These are phyloP conservation scores for Caenorhabditis doughertyi DNA, from an alignment of 2,888 invertebrate genomes.

Conservation along the genomic window DNA sequence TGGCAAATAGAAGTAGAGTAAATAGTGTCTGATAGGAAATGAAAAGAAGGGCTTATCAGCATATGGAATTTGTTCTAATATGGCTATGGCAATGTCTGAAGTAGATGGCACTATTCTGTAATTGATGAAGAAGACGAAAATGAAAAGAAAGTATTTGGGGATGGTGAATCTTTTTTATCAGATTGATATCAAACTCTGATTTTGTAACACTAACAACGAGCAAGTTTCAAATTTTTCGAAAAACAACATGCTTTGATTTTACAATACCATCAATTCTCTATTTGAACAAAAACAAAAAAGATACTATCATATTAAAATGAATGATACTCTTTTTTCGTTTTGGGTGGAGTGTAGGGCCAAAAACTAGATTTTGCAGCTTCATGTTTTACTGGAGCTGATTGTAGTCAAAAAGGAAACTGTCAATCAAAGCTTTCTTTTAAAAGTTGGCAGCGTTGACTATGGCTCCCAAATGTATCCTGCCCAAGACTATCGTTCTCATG, in stretches of 20 bases:
- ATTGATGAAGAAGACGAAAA: not conserved
- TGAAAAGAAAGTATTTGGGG: not conserved
- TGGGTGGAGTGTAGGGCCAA: conserved; percentile 29
- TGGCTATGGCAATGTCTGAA: conserved; percentile 12
- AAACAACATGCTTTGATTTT: conserved; percentile 47
- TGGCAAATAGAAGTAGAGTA: conserved; percentile 53
- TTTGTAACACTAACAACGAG: conserved; percentile 30
- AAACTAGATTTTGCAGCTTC: conserved; percentile 14
- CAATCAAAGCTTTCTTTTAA: not conserved
- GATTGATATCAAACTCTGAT: conserved; percentile 30
- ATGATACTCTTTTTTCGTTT: conserved; percentile 38
- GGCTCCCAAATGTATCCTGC: too few species aligned
- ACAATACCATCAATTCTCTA: conserved; percentile 32
- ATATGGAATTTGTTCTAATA: conserved; percentile 37
- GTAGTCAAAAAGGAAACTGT: not conserved
- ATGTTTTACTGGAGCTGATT: not conserved
- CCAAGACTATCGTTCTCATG: too few species aligned
- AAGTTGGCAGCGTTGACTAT: not conserved
- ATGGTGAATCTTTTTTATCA: conserved; percentile 31
- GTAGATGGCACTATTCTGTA: conserved; percentile 3
- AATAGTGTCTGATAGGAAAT: conserved; percentile 45
- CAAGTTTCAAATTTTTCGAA: conserved; percentile 29
- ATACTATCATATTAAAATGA: conserved; percentile 46
- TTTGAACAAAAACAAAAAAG: conserved; percentile 47
- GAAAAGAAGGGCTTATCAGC: conserved; percentile 39